Evolutionary conservation across 1,140 invertebrate genomes (phyloP).

Genomic region (Drosophila ohnishii): DNA sequence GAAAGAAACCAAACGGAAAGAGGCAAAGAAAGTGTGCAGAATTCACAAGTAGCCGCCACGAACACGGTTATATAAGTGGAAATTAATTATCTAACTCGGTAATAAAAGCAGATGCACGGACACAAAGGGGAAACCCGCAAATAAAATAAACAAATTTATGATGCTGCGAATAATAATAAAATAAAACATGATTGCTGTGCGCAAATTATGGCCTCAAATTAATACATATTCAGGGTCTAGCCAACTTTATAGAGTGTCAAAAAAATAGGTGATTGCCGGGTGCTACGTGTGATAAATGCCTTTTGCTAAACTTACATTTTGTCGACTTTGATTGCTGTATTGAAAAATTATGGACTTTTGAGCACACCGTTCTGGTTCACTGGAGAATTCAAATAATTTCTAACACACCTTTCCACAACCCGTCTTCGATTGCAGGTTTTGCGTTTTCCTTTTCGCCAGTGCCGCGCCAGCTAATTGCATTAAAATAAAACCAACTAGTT

Average conservation of each 20-base stretch:
- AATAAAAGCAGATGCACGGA: slow-evolving; percentile 41
- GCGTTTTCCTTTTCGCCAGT: slow-evolving; percentile 63
- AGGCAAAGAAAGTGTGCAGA: slow-evolving; percentile 58
- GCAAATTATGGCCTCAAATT: slow-evolving; percentile 7
- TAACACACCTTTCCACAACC: slow-evolving; percentile 41
- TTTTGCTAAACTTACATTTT: slow-evolving; percentile 25
- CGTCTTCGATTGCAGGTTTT: slow-evolving; percentile 65
- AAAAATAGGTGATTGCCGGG: slow-evolving; percentile 1
- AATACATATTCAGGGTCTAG: slow-evolving; percentile 6
- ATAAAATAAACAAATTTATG: slow-evolving; percentile 35
- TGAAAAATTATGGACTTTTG: background rate
- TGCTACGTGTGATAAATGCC: slow-evolving; percentile 18
- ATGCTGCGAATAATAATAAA: slow-evolving; percentile 14
- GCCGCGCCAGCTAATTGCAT: slow-evolving; percentile 68
- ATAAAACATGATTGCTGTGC: slow-evolving; percentile 17
- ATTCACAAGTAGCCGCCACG: slow-evolving; percentile 44
- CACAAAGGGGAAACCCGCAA: slow-evolving; percentile 14
- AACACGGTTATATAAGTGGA: slow-evolving; percentile 42
- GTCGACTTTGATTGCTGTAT: background rate
- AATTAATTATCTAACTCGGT: slow-evolving; percentile 52
- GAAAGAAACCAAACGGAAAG: slow-evolving; percentile 44
- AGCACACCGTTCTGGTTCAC: slow-evolving; percentile 8
- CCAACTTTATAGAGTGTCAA: background rate
- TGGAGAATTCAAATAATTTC: slow-evolving; percentile 27
- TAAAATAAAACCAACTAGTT: slow-evolving; percentile 49